A percentile compares a stretch with the other conserved stretches of the same genome.
phyloP scores from a whole-genome alignment of 2,888 invertebrate genomes.

The Tiliacea aurago region DNA sequence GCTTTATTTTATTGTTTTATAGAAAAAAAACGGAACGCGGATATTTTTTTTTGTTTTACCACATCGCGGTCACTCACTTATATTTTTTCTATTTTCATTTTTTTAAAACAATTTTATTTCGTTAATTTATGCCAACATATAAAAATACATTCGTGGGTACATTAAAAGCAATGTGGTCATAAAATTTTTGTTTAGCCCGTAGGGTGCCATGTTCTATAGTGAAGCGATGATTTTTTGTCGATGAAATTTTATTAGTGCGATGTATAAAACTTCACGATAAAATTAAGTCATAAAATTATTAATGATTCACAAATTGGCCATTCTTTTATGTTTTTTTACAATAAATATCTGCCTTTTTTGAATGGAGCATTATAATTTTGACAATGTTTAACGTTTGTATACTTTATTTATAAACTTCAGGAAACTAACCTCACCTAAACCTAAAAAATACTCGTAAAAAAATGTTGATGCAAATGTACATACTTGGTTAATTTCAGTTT shows the following conservation, averaged over 20 bases:
- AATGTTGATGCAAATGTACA: neutral
- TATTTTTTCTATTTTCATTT: slow-evolving; percentile 53
- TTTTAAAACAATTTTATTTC: slow-evolving; percentile 63
- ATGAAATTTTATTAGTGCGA: slow-evolving; percentile 59
- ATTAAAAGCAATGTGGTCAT: slow-evolving; percentile 75
- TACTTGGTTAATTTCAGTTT: slow-evolving; percentile 14
- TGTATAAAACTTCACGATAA: slow-evolving; percentile 47
- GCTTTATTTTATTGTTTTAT: slow-evolving; percentile 33
- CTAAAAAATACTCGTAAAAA: neutral
- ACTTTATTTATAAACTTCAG: neutral
- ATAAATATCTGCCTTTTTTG: neutral
- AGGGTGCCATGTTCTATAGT: slow-evolving; percentile 75
- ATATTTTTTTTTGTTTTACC: slow-evolving; percentile 28
- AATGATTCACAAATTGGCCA: slow-evolving; percentile 37
- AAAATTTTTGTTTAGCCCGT: slow-evolving; percentile 77
- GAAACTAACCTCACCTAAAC: neutral
- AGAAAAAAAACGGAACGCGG: slow-evolving; percentile 29
- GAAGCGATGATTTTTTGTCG: slow-evolving; percentile 68
- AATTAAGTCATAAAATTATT: slow-evolving; percentile 54
- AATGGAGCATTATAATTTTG: slow-evolving; percentile 26
- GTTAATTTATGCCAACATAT: slow-evolving; percentile 68
- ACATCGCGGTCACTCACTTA: slow-evolving; percentile 59
- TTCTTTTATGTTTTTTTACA: slow-evolving; percentile 29
- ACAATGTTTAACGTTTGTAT: slow-evolving; percentile 5
- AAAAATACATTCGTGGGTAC: slow-evolving; percentile 66